phyloP scores from a whole-genome alignment of 2,113 vertebrate genomes.

The Ictidomys tridecemlineatus region DNA sequence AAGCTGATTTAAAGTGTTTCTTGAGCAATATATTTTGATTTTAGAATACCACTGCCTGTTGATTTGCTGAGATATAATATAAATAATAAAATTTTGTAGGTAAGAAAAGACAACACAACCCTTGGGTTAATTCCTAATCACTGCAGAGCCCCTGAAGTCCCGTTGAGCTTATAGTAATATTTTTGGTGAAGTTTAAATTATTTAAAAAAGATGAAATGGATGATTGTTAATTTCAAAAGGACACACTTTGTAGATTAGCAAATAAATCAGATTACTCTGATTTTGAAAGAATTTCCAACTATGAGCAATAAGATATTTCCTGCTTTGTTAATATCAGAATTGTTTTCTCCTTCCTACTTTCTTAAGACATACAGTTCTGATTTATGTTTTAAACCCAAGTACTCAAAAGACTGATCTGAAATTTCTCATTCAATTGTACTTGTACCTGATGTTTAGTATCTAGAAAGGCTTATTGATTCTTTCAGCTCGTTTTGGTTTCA shows the following conservation, averaged over 20 bases:
- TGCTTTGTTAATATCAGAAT: slow-evolving; percentile 2
- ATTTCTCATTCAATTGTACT: neutral
- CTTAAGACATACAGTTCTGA: neutral
- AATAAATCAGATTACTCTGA: neutral
- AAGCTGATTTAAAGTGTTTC: slow-evolving; percentile 88
- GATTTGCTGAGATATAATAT: neutral
- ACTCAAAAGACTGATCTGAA: neutral
- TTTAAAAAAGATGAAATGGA: neutral
- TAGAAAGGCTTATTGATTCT: neutral
- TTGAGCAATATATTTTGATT: slow-evolving; percentile 85
- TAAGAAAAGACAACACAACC: neutral
- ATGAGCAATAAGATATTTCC: neutral
- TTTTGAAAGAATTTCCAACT: neutral
- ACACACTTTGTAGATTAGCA: neutral
- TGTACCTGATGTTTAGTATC: neutral
- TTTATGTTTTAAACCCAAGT: neutral
- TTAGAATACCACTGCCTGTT: neutral
- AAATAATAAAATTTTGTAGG: neutral
- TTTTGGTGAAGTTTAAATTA: neutral
- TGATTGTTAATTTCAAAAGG: neutral
- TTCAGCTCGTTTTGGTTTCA: neutral
- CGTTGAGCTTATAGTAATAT: neutral
- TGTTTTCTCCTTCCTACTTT: neutral
- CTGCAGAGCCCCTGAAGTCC: neutral
- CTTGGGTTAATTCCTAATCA: neutral